Evolutionary conservation across 2,888 invertebrate species (phyloP).

Genomic region (Apodemia duryi): DNA sequence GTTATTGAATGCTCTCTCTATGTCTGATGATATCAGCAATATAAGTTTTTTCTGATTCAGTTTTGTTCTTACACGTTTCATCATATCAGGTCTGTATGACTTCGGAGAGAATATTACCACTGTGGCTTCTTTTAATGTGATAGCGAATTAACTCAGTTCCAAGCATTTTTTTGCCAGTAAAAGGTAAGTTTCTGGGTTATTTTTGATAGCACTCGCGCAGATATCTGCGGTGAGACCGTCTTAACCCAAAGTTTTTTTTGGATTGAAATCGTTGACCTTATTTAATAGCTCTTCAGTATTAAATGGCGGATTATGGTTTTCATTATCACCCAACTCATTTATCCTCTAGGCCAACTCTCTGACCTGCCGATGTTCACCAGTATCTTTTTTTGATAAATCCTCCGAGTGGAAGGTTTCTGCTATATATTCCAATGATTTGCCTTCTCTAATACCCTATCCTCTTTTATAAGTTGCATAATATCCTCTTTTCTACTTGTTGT

Average conservation of each 20-base stretch:
- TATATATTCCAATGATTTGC: background rate
- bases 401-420: slow-evolving; percentile 8
- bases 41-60: background rate
- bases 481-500: slow-evolving; percentile 15
- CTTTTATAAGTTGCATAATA: background rate
- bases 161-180: background rate
- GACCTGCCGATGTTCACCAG: background rate
- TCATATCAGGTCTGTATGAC: background rate
- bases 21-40: background rate
- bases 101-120: background rate
- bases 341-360: background rate
- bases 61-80: background rate
- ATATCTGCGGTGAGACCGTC: background rate
- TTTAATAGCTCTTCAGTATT: background rate
- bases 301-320: background rate
- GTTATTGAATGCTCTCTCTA: background rate
- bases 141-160: background rate
- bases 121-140: background rate
- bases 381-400: background rate
- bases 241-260: background rate
- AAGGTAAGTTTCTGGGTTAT: background rate
- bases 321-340: background rate
- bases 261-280: background rate
- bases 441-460: background rate
- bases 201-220: background rate